Evolutionary conservation across 1,140 invertebrate species (phyloP), one percentile per base, ranked within the genome.

Genomic region (Elymnias hypermnestra): DNA sequence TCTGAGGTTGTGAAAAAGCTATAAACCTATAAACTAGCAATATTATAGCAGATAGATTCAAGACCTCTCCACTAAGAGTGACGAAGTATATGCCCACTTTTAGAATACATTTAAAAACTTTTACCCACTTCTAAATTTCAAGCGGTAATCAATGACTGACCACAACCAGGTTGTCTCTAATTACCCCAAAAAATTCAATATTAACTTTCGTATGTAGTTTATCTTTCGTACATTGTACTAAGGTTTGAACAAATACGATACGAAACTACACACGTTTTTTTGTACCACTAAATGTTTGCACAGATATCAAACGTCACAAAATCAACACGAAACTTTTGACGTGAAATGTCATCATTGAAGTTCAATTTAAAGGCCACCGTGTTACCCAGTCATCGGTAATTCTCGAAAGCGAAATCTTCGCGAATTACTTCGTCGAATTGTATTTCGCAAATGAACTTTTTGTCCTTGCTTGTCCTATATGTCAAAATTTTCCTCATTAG

Each of bases 331-430:
- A 12, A 46, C 50, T 46, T 36, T 46, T 42, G 37, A 29, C 31
- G 28, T 37, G 42, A 53, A 47, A 33, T 52, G 39, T 57, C 54
- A 53, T 43, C 43, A 37, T 40, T 39, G 26, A 41, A n/a, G 33
- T 48, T 41, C 25, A 52, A 53, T 17, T 43, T 53, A 52, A 31
- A 61, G 57, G 53, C 28, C 57, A 35, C 23, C 23, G n/a, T 26
- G 38, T 33, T 58, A 46, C 49, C 36, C 47, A 56, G 21, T 40
- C 50, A 60, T 53, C 51, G 47, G 38, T 42, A 38, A 29, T 64
- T 63, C 61, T 54, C 26, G 53, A 54, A 63, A 63, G 18, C 35
- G 45, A 47, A 48, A 53, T 45, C 21, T 33, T 39, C 38, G 44
- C 44, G 29, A 52, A 56, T 45, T 47, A 22, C 43, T 57, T 47